Percentiles rank a stretch among this genome's conserved stretches.
phyloP scores from a whole-genome alignment of 2,888 invertebrate genomes.

The Campoplex nolae region DNA sequence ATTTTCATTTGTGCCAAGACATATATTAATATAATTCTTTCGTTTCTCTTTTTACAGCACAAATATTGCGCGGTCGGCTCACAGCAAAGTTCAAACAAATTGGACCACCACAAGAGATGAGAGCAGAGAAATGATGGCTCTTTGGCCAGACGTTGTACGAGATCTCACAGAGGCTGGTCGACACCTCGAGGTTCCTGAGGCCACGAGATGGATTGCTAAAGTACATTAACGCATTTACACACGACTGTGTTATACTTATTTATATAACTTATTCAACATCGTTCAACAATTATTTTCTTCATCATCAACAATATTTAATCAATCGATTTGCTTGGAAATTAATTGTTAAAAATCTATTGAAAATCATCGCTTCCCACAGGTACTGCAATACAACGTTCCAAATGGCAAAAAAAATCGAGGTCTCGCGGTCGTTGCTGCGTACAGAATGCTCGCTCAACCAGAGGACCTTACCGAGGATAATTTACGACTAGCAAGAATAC shows the following conservation, averaged over 20 bases:
- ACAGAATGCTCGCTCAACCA: slow-evolving; percentile 89
- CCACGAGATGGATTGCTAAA: slow-evolving; percentile 92
- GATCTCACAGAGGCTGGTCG: slow-evolving; percentile 92
- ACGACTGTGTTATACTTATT: background rate
- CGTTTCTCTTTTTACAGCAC: slow-evolving; percentile 49
- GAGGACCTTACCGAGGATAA: slow-evolving; percentile 91
- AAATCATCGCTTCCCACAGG: slow-evolving; percentile 85
- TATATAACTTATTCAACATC: too few relatives aligned
- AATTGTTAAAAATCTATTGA: background rate
- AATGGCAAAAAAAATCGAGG: slow-evolving; percentile 95
- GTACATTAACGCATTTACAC: slow-evolving; percentile 82
- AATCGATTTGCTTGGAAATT: background rate
- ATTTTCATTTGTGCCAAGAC: background rate
- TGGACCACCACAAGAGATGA: slow-evolving; percentile 92
- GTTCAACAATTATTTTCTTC: too few relatives aligned
- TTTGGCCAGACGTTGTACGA: slow-evolving; percentile 94
- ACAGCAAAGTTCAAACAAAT: slow-evolving; percentile 84
- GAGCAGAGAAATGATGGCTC: slow-evolving; percentile 94
- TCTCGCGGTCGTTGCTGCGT: slow-evolving; percentile 90
- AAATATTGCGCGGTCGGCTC: slow-evolving; percentile 68
- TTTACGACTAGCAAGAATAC: slow-evolving; percentile 91
- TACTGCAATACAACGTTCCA: slow-evolving; percentile 96
- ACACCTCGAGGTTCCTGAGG: slow-evolving; percentile 91
- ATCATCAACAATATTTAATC: background rate
- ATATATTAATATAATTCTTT: background rate